Percentiles rank a stretch among this genome's conserved stretches.
phyloP scores from a whole-genome alignment of 2,797 vertebrate genomes.

The Macropus fuliginosus region DNA sequence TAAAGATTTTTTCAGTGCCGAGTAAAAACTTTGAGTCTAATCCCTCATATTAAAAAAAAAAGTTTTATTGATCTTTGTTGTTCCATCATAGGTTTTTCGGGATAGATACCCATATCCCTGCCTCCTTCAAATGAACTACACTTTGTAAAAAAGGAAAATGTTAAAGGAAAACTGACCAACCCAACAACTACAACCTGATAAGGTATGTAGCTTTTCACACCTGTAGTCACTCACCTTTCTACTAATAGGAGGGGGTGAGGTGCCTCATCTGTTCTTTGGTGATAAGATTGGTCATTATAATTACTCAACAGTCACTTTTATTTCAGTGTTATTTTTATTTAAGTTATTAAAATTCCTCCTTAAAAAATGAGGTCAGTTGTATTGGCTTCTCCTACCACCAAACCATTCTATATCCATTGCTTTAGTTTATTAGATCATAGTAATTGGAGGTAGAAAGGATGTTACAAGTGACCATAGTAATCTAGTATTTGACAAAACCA shows the following conservation, averaged over 20 bases:
- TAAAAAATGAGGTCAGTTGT: neutral
- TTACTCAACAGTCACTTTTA: neutral
- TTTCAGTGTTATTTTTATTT: neutral
- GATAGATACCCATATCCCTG: neutral
- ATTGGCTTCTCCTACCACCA: neutral
- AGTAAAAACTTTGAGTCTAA: slow-evolving; percentile 35
- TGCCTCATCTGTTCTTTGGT: neutral
- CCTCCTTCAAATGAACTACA: neutral
- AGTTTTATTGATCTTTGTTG: neutral
- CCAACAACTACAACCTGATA: neutral
- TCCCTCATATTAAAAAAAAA: neutral
- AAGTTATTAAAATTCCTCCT: neutral
- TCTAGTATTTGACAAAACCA: neutral
- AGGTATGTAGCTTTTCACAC: neutral
- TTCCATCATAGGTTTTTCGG: neutral
- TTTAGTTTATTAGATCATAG: neutral
- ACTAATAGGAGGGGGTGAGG: neutral
- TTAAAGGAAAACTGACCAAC: neutral
- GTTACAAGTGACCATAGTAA: neutral
- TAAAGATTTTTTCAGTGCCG: slow-evolving; percentile 1
- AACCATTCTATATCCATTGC: neutral
- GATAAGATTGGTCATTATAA: neutral
- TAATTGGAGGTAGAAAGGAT: neutral
- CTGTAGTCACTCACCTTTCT: neutral
- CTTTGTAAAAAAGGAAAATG: neutral